A percentile compares a stretch with the other conserved stretches of the same genome.
phyloP scores from a whole-genome alignment of 2,888 invertebrate species.

The Philaethria dido region DNA sequence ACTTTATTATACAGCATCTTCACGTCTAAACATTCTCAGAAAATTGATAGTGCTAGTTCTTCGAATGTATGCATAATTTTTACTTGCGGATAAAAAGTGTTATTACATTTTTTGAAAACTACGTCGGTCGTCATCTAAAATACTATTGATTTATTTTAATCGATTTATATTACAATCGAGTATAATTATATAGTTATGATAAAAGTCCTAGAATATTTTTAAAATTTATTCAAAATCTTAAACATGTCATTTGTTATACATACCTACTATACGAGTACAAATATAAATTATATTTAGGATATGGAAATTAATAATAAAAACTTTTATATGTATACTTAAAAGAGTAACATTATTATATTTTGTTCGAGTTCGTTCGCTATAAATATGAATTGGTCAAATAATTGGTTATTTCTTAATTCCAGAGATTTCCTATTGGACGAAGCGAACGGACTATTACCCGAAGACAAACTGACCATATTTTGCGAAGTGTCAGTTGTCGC shows the following conservation, averaged over 20 bases:
- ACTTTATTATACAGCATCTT: conserved; percentile 27
- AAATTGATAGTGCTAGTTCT: conserved; percentile 27
- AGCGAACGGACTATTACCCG: conserved; percentile 98
- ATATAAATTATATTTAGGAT: too few species aligned
- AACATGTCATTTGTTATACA: not conserved
- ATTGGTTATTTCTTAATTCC: conserved; percentile 51
- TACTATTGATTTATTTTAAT: not conserved
- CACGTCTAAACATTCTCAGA: conserved; percentile 27
- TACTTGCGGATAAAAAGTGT: not conserved
- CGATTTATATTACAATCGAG: not conserved
- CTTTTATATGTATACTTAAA: not conserved
- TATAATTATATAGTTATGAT: not conserved
- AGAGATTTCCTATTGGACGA: conserved; percentile 99
- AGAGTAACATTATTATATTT: not conserved
- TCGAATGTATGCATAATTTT: not conserved
- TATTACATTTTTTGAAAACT: not conserved
- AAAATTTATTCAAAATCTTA: not conserved
- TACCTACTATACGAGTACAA: too few species aligned
- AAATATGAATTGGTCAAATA: conserved; percentile 16
- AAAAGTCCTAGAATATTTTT: not conserved
- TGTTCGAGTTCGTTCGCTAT: conserved; percentile 15
- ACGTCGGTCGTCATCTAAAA: not conserved
- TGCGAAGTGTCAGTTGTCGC: conserved; percentile 99
- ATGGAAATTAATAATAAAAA: not conserved
- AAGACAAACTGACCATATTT: conserved; percentile 99